phyloP scores from a whole-genome alignment of 2,888 invertebrate species.

The Operophtera brumata region DNA sequence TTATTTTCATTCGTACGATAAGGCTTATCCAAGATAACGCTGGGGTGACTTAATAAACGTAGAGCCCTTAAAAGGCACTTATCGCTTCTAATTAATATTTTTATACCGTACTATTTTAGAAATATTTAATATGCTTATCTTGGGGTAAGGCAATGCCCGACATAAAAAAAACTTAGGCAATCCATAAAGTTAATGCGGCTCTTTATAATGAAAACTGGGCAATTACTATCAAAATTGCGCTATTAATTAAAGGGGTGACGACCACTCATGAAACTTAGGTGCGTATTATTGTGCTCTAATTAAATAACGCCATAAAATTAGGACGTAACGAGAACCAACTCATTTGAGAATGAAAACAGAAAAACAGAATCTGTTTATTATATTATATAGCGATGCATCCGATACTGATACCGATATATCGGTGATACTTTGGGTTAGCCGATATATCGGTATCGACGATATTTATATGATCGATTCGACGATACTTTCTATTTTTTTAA shows the following conservation, averaged over 20 bases:
- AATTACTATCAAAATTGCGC: constrained; percentile 41
- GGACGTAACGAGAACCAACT: no score
- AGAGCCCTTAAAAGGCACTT: constrained; percentile 36
- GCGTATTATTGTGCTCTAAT: no score
- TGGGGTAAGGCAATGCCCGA: no score
- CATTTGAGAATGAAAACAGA: no score
- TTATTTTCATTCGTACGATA: constrained; percentile 2
- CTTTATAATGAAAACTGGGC: constrained; percentile 44
- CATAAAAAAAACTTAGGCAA: constrained; percentile 30
- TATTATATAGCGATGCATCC: no score
- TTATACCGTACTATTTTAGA: constrained; percentile 38
- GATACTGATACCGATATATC: no score
- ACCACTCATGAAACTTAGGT: neutral
- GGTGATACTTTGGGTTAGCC: no score
- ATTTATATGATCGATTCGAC: no score
- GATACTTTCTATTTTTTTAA: no score
- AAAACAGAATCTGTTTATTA: no score
- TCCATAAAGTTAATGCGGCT: constrained; percentile 47
- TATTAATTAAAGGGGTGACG: constrained; percentile 35
- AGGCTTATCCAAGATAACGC: constrained; percentile 3
- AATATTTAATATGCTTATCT: constrained; percentile 20
- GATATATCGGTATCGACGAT: no score
- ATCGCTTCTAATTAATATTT: constrained; percentile 69
- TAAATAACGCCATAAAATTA: no score
- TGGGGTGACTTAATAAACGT: neutral